Evolutionary conservation across 1,140 invertebrate genomes (phyloP), one percentile per base, ranked within the genome.

Genomic region (Zaprionus taronus): DNA sequence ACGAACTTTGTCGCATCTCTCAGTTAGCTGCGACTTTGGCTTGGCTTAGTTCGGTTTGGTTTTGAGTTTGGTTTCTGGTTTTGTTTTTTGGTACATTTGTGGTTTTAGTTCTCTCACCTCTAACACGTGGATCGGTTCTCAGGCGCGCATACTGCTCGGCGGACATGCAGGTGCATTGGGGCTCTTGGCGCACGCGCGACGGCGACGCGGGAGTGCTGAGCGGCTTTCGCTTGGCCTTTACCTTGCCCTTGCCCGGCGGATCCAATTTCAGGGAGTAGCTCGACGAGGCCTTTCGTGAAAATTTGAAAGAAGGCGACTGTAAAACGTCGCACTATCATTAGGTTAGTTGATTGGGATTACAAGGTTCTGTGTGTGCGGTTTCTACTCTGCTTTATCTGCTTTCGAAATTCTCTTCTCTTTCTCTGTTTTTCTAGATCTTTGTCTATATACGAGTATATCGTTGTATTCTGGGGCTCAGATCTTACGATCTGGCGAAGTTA

Each of bases 241-340:
- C 95, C 93, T 97, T 97, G 93, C 97, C 96, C 94, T 97, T 97
- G 92, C 96, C 96, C 70, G 96, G 96, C 69, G 96, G 96, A 92
- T 98, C 98, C 93, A 98, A 94, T 94, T 98, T 97, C 79, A 99
- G 95, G 81, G 98, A 98, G 94, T 98, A 99, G 91, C 98, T 98
- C 83, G 98, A 99, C 72, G 97, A 98, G 82, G 98, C 97, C 95
- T 99, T 99, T 93, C 98, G 95, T 91, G 97, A 97, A 95, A 98
- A 99, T 95, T 98, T 99, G 95, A 98, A 98, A 92, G 97, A 97
- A 91, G 97, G 98, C 94, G 97, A 98, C 98, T 99, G 96, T 93
- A 96, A 96, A 94, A 94, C 93, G 94, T 94, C 94, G 94, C 93
- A 94, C 94, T 94, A 93, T 93, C 92, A 93, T 93, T 93, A 93